Base-by-base conservation (phyloP, 2,113 vertebrate species). In the Dendropsophus ebraccatus region DNA sequence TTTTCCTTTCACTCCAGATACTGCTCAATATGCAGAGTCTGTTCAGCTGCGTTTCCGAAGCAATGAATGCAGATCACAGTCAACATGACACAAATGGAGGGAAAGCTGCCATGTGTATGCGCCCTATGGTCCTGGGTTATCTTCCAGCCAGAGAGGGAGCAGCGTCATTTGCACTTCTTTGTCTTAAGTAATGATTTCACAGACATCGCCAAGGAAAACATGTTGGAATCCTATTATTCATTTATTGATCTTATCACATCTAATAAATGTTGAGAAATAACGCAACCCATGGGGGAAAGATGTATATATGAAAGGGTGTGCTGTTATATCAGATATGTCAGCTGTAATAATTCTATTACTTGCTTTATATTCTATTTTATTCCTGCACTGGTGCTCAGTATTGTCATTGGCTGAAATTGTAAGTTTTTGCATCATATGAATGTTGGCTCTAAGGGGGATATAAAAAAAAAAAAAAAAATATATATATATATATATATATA, bases 131-230 rank as follows among this genome's bases (percentile, higher is more conserved):
- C 70, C 25, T 73, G 41, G 37, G 70, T 73, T 73, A 45, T 73
- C 37, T 73, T 73, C 41, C 21, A 73, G 37, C 37, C 37, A 73
- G 23, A 25, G 23, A 37, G 21, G 41, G 70, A 73, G 41, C 41
- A 73, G 35, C 73, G 30, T 49, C 73, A 50, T 75, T 75, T 75
- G 45, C 10, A 50, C 25, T 75, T 47, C 45, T 28, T 75, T 69
- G 65, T 69, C 65, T 69, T 13, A 69, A 35, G 65, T 69, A 28
- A 50, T 47, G 23, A 75, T 28, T 28, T 50, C n/a, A 49, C 73
- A 75, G n/a, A 25, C n/a, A 25, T 28, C 17, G 41, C 73, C 73
- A 50, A 75, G 23, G 12, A 50, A 28, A 47, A 75, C 45, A 75
- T 47, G 23, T 0, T 49, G n/a, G 73, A 28, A 49, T 28, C 12